These are phyloP conservation scores for Pomacea canaliculata DNA, from an alignment of 2,888 invertebrate species.

Conservation along the genomic window DNA sequence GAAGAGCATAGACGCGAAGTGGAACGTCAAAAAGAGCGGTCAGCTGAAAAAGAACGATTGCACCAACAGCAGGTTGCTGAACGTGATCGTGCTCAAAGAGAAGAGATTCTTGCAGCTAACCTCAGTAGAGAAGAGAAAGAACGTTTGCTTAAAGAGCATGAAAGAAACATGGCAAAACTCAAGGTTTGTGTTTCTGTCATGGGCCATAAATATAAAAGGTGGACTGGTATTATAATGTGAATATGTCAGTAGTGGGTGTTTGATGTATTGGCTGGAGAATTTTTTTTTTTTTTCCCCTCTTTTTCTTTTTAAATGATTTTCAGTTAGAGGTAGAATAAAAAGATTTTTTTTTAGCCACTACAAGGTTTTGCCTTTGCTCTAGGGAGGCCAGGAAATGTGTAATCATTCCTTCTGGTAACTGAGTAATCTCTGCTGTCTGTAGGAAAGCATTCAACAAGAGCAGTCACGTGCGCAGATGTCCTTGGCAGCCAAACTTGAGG, in stretches of 20 bases:
- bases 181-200: conserved; percentile 22
- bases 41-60: conserved; percentile 54
- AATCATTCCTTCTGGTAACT: no score
- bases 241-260: no score
- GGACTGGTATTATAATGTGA: no score
- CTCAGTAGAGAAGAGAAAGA: conserved; percentile 56
- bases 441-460: conserved; percentile 40
- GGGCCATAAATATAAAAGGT: not conserved
- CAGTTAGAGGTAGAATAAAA: no score
- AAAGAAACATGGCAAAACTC: conserved; percentile 54
- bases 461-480: conserved; percentile 46
- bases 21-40: conserved; percentile 52
- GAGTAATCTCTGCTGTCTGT: not conserved
- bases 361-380: no score
- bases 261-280: no score
- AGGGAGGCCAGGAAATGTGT: no score
- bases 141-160: conserved; percentile 57
- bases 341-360: no score
- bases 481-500: conserved; percentile 56
- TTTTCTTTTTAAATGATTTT: no score
- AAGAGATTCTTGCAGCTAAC: conserved; percentile 52
- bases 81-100: conserved; percentile 45
- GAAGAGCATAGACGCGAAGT: conserved; percentile 56
- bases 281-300: no score
- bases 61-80: conserved; percentile 57